Base-by-base conservation (phyloP, 2,797 vertebrate genomes). In the Acrocephalus scirpaceus region DNA sequence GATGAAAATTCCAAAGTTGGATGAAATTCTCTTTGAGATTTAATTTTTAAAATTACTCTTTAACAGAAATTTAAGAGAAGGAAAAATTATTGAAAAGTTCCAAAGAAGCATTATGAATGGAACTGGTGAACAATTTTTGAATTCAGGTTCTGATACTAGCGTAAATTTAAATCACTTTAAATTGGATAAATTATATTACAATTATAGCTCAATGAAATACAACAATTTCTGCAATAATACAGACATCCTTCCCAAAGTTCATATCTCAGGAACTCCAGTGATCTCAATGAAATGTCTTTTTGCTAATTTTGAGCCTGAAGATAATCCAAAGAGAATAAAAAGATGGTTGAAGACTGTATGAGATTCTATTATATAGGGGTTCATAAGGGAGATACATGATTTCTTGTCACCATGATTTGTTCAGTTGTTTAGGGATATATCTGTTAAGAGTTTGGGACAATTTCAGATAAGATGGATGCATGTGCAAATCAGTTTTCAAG, bases 121-220 rank as follows among this genome's bases (percentile, higher is more conserved):
- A 91, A 86, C 22, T 66, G 25, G n/a, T 45, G 30, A 88, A 29
- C 42, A 30, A 81, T 69, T 94, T 95, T 25, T 87, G 12, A 93
- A 94, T 66, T 84, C 57, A 78, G 47, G 54, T 77, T 54, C 61
- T 86, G 54, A 80, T 58, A 71, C 9, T 45, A 61, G 38, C 58
- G 91, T 86, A 92, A 90, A 93, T 90, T 85, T 81, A 83, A 91
- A 90, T 84, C 22, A 78, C 56, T 94, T 87, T 83, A 73, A 93
- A 84, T 42, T 78, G 72, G 47, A 65, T 60, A 95, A 86, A 91
- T 73, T 62, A 81, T 91, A 81, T 90, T 90, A 86, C n/a, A 91
- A 38, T 53, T 91, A 71, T 10, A 92, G 54, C 69, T 96, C 69
- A 88, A 62, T 40, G 45, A 94, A 94, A 95, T 82, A 85, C 51